A percentile compares a stretch with the other conserved stretches of the same genome.
phyloP scores from a whole-genome alignment of 2,888 invertebrate genomes.

The Cosmopolites sordidus region DNA sequence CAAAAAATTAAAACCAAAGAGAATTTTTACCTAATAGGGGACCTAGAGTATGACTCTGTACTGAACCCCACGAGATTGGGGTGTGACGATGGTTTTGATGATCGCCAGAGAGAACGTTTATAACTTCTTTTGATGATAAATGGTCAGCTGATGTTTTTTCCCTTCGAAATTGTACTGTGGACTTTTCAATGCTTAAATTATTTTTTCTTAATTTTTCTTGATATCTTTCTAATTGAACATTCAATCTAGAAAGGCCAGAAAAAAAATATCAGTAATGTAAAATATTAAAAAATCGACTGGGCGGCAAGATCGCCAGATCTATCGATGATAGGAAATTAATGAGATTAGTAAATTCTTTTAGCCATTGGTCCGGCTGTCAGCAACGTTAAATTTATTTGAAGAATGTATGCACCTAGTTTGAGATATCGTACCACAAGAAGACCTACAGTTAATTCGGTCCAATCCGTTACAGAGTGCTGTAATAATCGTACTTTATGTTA shows the following conservation, averaged over 20 bases:
- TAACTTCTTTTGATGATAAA: conserved; percentile 21
- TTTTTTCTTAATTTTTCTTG: conserved; percentile 63
- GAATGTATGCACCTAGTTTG: too few relatives aligned
- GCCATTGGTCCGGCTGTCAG: too few relatives aligned
- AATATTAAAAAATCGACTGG: not conserved
- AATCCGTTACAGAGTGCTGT: too few relatives aligned
- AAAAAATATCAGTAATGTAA: too few relatives aligned
- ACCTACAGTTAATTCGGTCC: too few relatives aligned
- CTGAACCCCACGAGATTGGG: conserved; percentile 53
- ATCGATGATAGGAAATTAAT: conserved; percentile 4
- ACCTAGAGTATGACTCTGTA: conserved; percentile 61
- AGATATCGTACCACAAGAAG: too few relatives aligned
- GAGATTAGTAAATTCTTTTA: too few relatives aligned
- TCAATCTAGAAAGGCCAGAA: conserved; percentile 55
- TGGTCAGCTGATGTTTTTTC: conserved; percentile 19
- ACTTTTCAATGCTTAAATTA: conserved; percentile 33
- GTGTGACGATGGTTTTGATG: conserved; percentile 46
- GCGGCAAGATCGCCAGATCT: too few relatives aligned
- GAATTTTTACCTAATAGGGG: conserved; percentile 55
- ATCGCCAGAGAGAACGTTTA: conserved; percentile 38
- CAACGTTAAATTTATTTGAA: too few relatives aligned
- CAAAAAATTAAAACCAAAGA: not conserved
- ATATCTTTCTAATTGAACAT: conserved; percentile 71
- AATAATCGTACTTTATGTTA: too few relatives aligned
- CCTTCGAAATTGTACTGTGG: conserved; percentile 14